Evolutionary conservation across 2,888 invertebrate species (phyloP).

Genomic region (Acleris sparsana): DNA sequence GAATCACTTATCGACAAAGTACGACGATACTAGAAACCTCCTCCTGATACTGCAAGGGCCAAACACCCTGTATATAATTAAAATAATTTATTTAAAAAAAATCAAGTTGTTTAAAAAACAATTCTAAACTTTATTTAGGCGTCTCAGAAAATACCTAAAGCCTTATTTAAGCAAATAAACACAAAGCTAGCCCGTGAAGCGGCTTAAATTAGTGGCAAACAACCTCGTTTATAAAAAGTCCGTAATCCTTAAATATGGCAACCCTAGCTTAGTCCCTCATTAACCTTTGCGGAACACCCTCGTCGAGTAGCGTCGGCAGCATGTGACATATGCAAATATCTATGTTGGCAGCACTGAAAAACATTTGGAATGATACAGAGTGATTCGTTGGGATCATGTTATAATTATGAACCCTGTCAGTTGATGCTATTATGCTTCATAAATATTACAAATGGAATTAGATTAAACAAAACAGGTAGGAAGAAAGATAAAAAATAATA

Average conservation of each 20-base stretch:
- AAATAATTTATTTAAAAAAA: no score
- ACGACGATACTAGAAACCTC: no score
- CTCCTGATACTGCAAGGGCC: no score
- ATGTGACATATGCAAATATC: neutral
- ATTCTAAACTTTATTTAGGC: no score
- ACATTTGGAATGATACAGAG: neutral
- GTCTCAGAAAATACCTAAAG: neutral
- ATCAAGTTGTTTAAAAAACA: no score
- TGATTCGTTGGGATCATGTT: neutral
- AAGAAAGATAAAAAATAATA: no score
- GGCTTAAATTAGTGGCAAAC: conserved; percentile 32
- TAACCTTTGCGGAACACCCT: conserved; percentile 22
- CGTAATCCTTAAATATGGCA: conserved; percentile 35
- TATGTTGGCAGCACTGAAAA: neutral
- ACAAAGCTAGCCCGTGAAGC: neutral
- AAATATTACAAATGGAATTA: no score
- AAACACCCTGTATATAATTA: no score
- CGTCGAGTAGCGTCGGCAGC: conserved; percentile 27
- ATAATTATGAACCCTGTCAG: no score
- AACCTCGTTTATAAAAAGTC: conserved; percentile 32
- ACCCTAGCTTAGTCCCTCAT: conserved; percentile 35
- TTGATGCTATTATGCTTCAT: no score
- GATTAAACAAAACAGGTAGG: no score
- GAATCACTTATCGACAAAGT: no score
- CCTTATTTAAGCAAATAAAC: neutral